Base-by-base conservation (phyloP, 2,113 vertebrate species). In the Craseonycteris thonglongyai region DNA sequence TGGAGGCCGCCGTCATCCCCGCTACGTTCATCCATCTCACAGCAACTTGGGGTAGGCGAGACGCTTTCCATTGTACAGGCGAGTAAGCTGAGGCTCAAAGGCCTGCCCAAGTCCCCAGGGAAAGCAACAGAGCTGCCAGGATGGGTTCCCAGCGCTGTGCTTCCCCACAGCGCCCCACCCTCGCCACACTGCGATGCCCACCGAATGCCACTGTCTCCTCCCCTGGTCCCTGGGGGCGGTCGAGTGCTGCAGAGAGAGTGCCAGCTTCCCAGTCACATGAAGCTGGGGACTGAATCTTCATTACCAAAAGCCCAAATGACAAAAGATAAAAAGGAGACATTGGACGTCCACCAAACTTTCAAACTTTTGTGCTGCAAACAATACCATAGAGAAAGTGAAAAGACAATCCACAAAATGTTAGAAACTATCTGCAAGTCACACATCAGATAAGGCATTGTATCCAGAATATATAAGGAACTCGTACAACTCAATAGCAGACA, bases 391-490 rank as follows among this genome's bases (percentile, higher is more conserved):
- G 18, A 26, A 26, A 88, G 22, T 2, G 11, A 69, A 90, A 68
- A 61, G 61, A 61, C 49, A 42, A 6, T 9, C 47, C n/a, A 19
- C 22, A n/a, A 61, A 40, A 18, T 7, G 18, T n/a, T 30, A 47
- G 16, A 26, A 11, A 51, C 47, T 21, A 16, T 19, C 8, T 24
- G 22, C 35, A 10, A 40, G 42, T 54, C 65, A 51, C 14, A 0
- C 5, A 16, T 22, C 30, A 35, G 59, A 51, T 9, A 47, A 74
- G 13, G 42, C 24, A 49, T 28, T 58, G 35, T 16, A 51, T 45
- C 58, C 42, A 63, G 26, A 40, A 82, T 45, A 74, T 40, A 35
- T 15, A 88, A 88, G 96, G 81, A 91, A 78, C 0, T 15, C 66
- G 35, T 24, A 15, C 30, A 71, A 42, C 2, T 71, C 91, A 71